A percentile compares a stretch with the other conserved stretches of the same genome.
Evolutionary conservation across 2,113 vertebrate genomes (phyloP).

Genomic region (Xenopus laevis): DNA sequence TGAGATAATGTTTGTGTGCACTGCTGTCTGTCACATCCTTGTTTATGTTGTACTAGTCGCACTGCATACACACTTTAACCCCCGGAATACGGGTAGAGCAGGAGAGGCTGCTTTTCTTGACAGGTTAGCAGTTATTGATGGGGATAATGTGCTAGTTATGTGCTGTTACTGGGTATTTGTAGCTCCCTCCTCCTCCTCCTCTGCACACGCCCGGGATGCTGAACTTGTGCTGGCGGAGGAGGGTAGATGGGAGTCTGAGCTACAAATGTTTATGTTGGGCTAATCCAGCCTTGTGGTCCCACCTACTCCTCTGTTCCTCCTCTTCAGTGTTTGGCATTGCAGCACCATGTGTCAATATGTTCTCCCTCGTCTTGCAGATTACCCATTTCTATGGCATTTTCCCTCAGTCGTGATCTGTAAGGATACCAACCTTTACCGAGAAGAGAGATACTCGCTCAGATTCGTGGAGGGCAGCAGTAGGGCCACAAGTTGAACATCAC

Average conservation of each 20-base stretch:
- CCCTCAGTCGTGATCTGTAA: neutral
- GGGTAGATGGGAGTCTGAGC: constrained; percentile 36
- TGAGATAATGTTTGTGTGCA: neutral
- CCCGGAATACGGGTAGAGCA: neutral
- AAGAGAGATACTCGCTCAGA: too few relatives aligned
- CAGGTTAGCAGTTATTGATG: constrained; percentile 20
- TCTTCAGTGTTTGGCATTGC: neutral
- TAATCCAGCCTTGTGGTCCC: neutral
- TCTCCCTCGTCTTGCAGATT: neutral
- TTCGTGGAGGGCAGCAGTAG: too few relatives aligned
- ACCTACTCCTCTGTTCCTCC: neutral
- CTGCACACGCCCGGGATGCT: constrained; percentile 42
- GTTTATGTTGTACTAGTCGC: too few relatives aligned
- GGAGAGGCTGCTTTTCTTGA: constrained; percentile 2
- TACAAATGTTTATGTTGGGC: constrained; percentile 34
- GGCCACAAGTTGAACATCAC: too few relatives aligned
- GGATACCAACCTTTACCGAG: too few relatives aligned
- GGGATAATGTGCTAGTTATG: constrained; percentile 23
- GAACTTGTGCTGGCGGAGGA: constrained; percentile 41
- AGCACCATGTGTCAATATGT: neutral
- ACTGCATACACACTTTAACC: neutral
- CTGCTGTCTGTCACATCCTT: neutral
- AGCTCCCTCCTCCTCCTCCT: constrained; percentile 21
- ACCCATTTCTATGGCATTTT: neutral
- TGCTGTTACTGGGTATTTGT: constrained; percentile 8